These are phyloP conservation scores for Austrofundulus limnaeus DNA, from an alignment of 2,113 vertebrate species.

Conservation along the genomic window DNA sequence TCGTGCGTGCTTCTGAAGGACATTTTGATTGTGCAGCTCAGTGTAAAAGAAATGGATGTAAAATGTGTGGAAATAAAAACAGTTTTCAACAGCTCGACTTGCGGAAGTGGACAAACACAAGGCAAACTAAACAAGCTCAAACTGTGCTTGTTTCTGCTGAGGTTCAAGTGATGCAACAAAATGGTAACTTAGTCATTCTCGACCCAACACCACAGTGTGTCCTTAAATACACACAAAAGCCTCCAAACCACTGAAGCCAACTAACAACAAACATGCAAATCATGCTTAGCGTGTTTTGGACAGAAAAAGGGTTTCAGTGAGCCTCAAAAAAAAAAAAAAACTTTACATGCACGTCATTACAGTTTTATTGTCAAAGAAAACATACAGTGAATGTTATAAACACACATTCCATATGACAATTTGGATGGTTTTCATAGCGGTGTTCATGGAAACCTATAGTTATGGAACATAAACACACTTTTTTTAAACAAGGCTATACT, in stretches of 20 bases:
- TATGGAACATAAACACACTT: not conserved
- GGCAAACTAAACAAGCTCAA: not conserved
- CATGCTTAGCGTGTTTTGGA: conserved; percentile 2
- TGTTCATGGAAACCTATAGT: not conserved
- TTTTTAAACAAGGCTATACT: not conserved
- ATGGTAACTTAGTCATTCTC: conserved; percentile 10
- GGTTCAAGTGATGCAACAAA: conserved; percentile 38
- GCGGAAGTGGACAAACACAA: conserved; percentile 12
- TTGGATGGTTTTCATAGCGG: not conserved
- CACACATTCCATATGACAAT: conserved; percentile 1
- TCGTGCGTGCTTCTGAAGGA: conserved; percentile 31
- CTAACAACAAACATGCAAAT: conserved; percentile 16
- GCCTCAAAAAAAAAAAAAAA: not conserved
- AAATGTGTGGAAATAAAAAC: not conserved
- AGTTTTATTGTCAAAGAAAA: conserved; percentile 14
- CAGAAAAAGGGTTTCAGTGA: not conserved
- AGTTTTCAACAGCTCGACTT: not conserved
- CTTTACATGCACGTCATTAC: not conserved
- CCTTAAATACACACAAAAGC: conserved; percentile 19
- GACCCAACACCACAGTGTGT: conserved; percentile 1
- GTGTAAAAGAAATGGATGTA: not conserved
- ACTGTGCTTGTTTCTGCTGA: conserved; percentile 8
- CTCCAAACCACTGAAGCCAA: conserved; percentile 25
- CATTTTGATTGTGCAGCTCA: not conserved
- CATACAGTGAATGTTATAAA: not conserved